A percentile compares a stretch with the other conserved stretches of the same genome.
phyloP scores from a whole-genome alignment of 2,888 invertebrate species.

The Nephrocerus scutellatus region DNA sequence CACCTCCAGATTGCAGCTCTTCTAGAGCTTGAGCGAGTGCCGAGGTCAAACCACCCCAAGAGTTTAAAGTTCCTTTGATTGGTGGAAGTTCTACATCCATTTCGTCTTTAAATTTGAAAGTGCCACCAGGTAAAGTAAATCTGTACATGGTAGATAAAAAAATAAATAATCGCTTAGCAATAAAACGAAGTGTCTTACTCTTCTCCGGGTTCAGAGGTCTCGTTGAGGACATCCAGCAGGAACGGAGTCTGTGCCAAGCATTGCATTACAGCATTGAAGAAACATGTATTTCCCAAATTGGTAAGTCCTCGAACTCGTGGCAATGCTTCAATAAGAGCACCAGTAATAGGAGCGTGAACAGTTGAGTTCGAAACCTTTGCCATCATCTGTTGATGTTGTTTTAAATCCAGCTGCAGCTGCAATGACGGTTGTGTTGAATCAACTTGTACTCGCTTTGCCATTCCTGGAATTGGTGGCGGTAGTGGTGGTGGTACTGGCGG shows the following conservation, averaged over 20 bases:
- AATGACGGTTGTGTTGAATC: constrained; percentile 15
- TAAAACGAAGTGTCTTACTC: constrained; percentile 39
- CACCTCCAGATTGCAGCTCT: constrained; percentile 56
- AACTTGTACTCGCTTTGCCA: constrained; percentile 37
- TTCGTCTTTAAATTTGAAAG: constrained; percentile 50
- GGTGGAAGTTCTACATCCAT: constrained; percentile 56
- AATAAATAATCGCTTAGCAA: not conserved
- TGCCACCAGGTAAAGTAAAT: constrained; percentile 67
- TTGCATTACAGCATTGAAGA: constrained; percentile 95
- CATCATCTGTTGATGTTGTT: constrained; percentile 4
- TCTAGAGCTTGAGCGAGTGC: constrained; percentile 62
- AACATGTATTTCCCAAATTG: constrained; percentile 95
- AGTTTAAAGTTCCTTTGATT: constrained; percentile 60
- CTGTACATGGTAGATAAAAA: constrained; percentile 24
- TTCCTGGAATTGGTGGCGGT: constrained; percentile 35
- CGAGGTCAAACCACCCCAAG: constrained; percentile 62
- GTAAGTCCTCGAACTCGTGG: constrained; percentile 69
- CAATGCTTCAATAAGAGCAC: too few relatives aligned
- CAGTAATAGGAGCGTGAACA: too few relatives aligned
- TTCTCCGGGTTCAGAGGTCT: constrained; percentile 61
- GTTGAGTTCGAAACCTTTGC: too few relatives aligned
- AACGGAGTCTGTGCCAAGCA: constrained; percentile 82
- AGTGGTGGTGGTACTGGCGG: constrained; percentile 27
- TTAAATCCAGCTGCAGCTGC: constrained; percentile 1
- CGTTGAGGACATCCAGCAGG: constrained; percentile 62